Evolutionary conservation across 2,888 invertebrate genomes (phyloP).

Genomic region (Drosophila paranaensis): DNA sequence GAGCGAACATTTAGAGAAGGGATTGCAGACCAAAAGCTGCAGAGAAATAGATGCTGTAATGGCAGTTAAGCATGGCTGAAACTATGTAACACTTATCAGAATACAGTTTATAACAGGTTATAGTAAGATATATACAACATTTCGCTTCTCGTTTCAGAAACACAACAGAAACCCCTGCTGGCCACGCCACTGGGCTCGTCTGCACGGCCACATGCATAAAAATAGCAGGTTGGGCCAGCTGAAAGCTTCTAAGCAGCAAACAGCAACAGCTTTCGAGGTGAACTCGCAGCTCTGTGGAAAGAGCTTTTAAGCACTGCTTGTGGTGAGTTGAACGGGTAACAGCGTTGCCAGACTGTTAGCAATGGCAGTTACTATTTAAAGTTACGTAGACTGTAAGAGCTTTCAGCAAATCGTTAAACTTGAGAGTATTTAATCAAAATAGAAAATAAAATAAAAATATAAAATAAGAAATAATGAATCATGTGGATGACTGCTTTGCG

Average conservation of each 20-base stretch:
- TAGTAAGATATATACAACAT: not conserved
- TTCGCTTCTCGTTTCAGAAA: not conserved
- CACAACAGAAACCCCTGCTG: not conserved
- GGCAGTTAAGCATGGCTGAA: no score
- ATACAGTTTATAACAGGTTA: no score
- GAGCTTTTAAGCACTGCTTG: constrained; percentile 54
- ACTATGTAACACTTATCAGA: no score
- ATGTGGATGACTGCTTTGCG: constrained; percentile 80
- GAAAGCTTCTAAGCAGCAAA: constrained; percentile 52
- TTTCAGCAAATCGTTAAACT: constrained; percentile 1
- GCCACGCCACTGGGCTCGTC: constrained; percentile 29
- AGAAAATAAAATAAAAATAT: not conserved
- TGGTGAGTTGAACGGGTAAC: constrained; percentile 17
- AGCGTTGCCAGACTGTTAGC: constrained; percentile 39
- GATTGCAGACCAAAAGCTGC: not conserved
- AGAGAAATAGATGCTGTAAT: not conserved
- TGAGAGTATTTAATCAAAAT: constrained; percentile 24
- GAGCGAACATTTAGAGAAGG: not conserved
- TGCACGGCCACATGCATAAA: constrained; percentile 30
- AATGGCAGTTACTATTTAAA: constrained; percentile 6
- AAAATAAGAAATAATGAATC: constrained; percentile 56
- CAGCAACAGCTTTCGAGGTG: constrained; percentile 37
- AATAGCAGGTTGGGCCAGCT: constrained; percentile 55
- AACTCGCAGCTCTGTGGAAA: constrained; percentile 25
- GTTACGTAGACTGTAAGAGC: constrained; percentile 5